phyloP scores from a whole-genome alignment of 1,140 invertebrate species.

The Dryas iulia region DNA sequence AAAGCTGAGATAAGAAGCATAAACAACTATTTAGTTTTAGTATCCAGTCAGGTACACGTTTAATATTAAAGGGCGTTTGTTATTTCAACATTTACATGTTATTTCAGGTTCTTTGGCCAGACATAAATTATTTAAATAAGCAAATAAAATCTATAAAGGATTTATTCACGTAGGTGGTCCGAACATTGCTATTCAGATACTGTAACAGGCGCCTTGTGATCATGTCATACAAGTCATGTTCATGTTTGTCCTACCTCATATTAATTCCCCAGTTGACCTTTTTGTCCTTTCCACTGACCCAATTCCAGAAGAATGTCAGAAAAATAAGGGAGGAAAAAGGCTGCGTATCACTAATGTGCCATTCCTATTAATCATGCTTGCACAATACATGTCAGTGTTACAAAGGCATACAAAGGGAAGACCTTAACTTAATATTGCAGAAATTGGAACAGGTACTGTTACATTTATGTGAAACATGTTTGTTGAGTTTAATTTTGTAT shows the following conservation, averaged over 20 bases:
- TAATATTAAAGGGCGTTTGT: conserved; percentile 22
- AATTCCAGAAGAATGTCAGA: conserved; percentile 49
- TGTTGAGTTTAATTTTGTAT: background rate
- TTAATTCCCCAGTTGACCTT: conserved; percentile 45
- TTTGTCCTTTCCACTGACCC: conserved; percentile 40
- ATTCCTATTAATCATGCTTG: conserved; percentile 69
- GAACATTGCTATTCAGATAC: background rate
- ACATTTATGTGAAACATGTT: background rate
- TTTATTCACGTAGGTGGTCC: conserved; percentile 22
- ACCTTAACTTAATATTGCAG: conserved; percentile 40
- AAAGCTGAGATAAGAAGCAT: background rate
- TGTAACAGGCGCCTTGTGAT: background rate
- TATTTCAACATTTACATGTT: conserved; percentile 24
- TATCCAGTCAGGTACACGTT: background rate
- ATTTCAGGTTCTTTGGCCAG: conserved; percentile 16
- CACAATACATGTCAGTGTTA: conserved; percentile 61
- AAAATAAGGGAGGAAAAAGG: conserved; percentile 52
- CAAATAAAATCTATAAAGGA: conserved; percentile 21
- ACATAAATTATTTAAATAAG: conserved; percentile 20
- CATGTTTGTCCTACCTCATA: conserved; percentile 29
- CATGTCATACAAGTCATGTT: conserved; percentile 11
- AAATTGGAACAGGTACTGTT: conserved; percentile 21
- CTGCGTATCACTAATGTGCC: conserved; percentile 60
- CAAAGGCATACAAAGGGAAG: conserved; percentile 54
- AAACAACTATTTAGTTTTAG: conserved; percentile 2